Evolutionary conservation across 2,113 vertebrate species (phyloP), one percentile per base, ranked within the genome.

Genomic region (Myotis yumanensis): DNA sequence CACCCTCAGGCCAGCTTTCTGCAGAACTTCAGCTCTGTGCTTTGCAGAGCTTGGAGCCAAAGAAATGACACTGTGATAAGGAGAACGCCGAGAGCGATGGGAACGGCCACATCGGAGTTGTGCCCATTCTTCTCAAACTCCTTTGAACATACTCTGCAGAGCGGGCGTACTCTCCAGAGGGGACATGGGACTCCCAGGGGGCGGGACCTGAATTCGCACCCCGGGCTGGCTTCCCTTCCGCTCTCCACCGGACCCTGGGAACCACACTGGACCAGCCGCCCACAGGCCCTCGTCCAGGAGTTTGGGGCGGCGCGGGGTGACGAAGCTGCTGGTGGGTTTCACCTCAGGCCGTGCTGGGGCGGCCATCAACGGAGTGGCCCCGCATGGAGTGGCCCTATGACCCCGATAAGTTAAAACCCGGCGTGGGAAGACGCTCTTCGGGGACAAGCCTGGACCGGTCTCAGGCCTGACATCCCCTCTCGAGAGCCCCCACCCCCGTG

Each of bases 41-140:
- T 96, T 18, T 48, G 85, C 85, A 86, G 51, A 64, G 9, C 71
- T 72, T 18, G 32, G 68, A 77, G n/a, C 77, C 88, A 71, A 93
- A 71, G 40, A 59, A 86, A 71, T 17, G 69, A 66, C 48, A 48
- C 32, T 72, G 87, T 51, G 87, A 83, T 64, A 7, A 54, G 3
- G 28, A 87, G 54, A 43, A 43, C 18, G 43, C 81, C 14, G 30
- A 43, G n/a, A 68, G 48, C 1, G 23, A 40, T 23, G 85, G 7
- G 25, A 77, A 43, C 1, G 2, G 51, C 18, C 35, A 11, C 92
- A 32, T 86, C 95, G 35, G 23, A 69, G 66, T 3, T 9, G 40
- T 12, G 48, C 35, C 20, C 1, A 66, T 75, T 73, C 76, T 51
- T 73, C 73, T 25, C 14, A 43, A 75, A 64, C 69, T 77, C 79